A percentile compares a stretch with the other conserved stretches of the same genome.
phyloP scores from a whole-genome alignment of 2,113 vertebrate genomes.

The Oophaga pumilio region DNA sequence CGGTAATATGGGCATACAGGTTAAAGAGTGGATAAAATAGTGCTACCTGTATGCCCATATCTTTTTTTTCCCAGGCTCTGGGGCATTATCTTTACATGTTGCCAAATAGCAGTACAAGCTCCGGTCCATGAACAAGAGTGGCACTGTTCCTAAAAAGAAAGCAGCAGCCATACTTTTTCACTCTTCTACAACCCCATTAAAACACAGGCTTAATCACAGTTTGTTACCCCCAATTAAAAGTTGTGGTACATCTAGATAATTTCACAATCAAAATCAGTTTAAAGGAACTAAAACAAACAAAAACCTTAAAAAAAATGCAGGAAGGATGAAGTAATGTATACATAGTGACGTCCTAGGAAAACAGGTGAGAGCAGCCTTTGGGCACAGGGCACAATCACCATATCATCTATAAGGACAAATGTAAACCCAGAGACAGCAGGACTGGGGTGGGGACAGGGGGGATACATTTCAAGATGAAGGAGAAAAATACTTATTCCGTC shows the following conservation, averaged over 20 bases:
- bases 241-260: slow-evolving; percentile 2
- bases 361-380: neutral
- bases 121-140: neutral
- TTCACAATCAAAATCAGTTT: neutral
- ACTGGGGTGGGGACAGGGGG: neutral
- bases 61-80: no score
- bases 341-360: neutral
- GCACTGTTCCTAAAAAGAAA: neutral
- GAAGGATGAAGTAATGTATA: neutral
- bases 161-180: neutral
- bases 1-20: no score
- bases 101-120: neutral
- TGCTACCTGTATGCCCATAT: no score
- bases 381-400: no score
- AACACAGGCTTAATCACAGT: neutral
- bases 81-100: no score
- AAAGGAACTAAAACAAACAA: neutral
- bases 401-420: neutral
- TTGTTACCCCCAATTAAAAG: neutral
- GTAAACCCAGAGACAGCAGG: neutral
- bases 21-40: no score
- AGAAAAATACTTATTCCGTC: neutral
- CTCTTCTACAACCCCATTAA: neutral
- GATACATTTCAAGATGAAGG: neutral
- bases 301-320: neutral